These are phyloP conservation scores for Lota lota DNA, from an alignment of 2,113 vertebrate genomes.

Conservation along the genomic window DNA sequence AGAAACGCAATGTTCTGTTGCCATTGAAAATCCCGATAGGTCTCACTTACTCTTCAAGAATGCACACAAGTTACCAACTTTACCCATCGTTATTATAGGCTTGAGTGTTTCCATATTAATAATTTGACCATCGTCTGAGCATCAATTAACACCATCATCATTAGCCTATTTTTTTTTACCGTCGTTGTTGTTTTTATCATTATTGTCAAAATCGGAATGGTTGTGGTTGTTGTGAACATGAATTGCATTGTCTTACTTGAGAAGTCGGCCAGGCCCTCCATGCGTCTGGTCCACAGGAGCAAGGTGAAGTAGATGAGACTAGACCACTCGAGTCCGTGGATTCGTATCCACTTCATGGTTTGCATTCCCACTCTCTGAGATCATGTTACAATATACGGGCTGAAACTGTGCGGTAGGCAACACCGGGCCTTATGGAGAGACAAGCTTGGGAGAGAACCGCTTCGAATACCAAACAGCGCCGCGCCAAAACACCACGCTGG, in stretches of 20 bases:
- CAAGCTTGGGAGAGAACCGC: not conserved
- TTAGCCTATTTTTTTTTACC: not conserved
- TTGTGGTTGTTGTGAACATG: no score
- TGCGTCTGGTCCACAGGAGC: slow-evolving; percentile 68
- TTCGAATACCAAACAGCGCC: not conserved
- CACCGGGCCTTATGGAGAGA: not conserved
- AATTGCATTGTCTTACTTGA: slow-evolving; percentile 65
- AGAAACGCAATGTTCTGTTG: slow-evolving; percentile 33
- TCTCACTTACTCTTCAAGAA: not conserved
- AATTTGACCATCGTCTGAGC: no score
- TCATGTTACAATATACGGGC: slow-evolving; percentile 50
- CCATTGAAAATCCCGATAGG: not conserved
- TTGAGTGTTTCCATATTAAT: no score
- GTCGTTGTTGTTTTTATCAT: not conserved
- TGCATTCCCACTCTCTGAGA: slow-evolving; percentile 40
- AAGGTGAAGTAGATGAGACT: slow-evolving; percentile 64
- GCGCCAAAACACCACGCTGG: not conserved
- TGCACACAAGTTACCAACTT: no score
- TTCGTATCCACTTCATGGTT: slow-evolving; percentile 54
- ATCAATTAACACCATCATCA: not conserved
- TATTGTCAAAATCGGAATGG: not conserved
- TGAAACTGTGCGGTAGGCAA: not conserved
- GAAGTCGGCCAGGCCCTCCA: slow-evolving; percentile 70
- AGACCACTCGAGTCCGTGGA: slow-evolving; percentile 47
- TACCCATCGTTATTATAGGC: no score